Conservation (phyloP, 1,140 invertebrate genomes). For the Cydia pomonella region DNA sequence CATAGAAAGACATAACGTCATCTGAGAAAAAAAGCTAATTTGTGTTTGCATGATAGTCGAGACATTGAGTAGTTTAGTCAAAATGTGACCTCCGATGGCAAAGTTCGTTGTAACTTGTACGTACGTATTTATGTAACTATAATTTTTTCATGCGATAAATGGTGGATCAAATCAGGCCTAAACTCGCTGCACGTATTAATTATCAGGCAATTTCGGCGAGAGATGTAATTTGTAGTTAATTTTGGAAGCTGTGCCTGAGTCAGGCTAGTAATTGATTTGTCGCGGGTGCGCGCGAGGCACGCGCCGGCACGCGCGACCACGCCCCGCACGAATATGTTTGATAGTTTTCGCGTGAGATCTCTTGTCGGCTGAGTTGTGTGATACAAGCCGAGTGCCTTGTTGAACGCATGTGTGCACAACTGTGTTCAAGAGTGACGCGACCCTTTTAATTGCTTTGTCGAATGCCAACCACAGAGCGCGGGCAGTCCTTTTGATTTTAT, state of each 20-base stretch:
- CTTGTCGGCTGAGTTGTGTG: slow-evolving; percentile 39
- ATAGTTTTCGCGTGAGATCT: slow-evolving; percentile 52
- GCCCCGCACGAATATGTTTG: slow-evolving; percentile 49
- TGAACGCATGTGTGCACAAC: slow-evolving; percentile 32
- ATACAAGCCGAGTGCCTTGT: slow-evolving; percentile 4
- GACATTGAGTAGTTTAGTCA: too few species aligned
- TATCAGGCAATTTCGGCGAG: slow-evolving; percentile 67
- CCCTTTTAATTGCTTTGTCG: slow-evolving; percentile 26
- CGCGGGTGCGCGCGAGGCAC: slow-evolving; percentile 51
- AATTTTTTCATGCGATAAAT: not conserved
- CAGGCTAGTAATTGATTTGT: slow-evolving; percentile 76
- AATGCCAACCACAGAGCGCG: slow-evolving; percentile 3
- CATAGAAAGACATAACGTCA: too few species aligned
- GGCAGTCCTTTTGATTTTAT: slow-evolving; percentile 10
- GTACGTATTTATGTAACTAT: too few species aligned
- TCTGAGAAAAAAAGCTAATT: too few species aligned
- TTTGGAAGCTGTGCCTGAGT: slow-evolving; percentile 64
- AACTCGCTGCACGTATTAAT: slow-evolving; percentile 54
- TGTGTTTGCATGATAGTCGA: too few species aligned
- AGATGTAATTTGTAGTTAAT: slow-evolving; percentile 75
- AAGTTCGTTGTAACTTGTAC: too few species aligned
- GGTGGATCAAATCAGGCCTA: not conserved
- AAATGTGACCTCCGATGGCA: too few species aligned
- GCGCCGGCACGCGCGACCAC: slow-evolving; percentile 47
- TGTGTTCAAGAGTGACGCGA: slow-evolving; percentile 25